Percentiles rank a stretch among this genome's conserved stretches.
Conservation (phyloP, 2,797 vertebrate species). For the Tarsius wallacei region DNA sequence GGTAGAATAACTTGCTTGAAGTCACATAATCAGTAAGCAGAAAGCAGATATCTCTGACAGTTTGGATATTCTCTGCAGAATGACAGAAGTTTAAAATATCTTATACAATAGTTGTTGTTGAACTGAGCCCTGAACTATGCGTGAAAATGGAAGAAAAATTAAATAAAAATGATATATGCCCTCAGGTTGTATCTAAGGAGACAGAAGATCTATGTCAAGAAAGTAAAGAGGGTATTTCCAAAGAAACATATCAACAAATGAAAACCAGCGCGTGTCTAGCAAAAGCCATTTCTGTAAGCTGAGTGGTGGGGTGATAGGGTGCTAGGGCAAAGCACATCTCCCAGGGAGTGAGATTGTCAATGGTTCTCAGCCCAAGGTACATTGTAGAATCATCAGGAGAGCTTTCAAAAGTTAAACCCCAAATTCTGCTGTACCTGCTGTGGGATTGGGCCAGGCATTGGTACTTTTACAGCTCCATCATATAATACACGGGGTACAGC, state of each 20-base stretch:
- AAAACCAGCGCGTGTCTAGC: not conserved
- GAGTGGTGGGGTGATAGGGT: not conserved
- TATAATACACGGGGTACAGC: fast-evolving
- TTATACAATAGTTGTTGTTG: not conserved
- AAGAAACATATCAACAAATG: not conserved
- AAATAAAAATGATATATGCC: not conserved
- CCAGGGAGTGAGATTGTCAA: not conserved
- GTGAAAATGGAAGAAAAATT: not conserved
- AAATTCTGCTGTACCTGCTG: not conserved
- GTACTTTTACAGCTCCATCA: not conserved
- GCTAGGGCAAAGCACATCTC: not conserved
- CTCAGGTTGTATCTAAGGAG: not conserved
- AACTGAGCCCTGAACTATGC: not conserved
- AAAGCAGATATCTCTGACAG: not conserved
- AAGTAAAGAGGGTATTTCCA: not conserved
- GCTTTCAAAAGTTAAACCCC: not conserved
- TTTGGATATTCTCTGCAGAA: not conserved
- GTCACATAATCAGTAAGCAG: not conserved
- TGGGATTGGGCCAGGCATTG: not conserved
- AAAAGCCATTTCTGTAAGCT: too few relatives aligned
- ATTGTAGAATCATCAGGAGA: not conserved
- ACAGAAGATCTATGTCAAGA: not conserved
- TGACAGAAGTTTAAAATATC: not conserved
- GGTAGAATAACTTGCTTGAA: not conserved
- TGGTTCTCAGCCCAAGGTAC: not conserved